Percentiles rank a stretch among this genome's conserved stretches.
Evolutionary conservation across 2,113 vertebrate genomes (phyloP).

Genomic region (Anguilla japonica): DNA sequence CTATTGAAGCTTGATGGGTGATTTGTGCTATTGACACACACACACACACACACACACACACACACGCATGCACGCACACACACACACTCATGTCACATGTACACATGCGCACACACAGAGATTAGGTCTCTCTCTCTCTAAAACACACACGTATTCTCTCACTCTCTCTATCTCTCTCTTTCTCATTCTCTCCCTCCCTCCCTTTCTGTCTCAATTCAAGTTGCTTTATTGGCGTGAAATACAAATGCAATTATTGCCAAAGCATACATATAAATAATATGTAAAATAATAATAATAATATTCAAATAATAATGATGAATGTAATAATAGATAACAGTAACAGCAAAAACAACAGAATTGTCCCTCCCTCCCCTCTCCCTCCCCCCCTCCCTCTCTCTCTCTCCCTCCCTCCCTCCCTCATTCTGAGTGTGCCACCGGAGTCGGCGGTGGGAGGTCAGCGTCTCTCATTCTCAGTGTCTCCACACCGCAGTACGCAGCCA

Average conservation of each 20-base stretch:
- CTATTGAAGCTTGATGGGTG: not conserved
- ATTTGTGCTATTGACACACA: conserved; percentile 33
- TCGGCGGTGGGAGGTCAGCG: too few relatives aligned
- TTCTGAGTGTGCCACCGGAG: not conserved
- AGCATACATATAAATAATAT: too few relatives aligned
- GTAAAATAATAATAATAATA: too few relatives aligned
- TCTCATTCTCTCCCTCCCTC: too few relatives aligned
- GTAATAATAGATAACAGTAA: too few relatives aligned
- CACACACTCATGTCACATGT: not conserved
- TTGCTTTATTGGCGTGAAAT: too few relatives aligned
- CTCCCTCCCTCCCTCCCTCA: not conserved
- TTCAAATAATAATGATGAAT: too few relatives aligned
- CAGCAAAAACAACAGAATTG: too few relatives aligned
- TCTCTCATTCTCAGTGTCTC: not conserved
- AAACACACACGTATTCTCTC: not conserved
- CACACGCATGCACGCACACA: not conserved
- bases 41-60: not conserved
- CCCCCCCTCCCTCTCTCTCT: not conserved
- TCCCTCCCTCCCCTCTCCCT: too few relatives aligned
- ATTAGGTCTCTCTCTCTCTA: not conserved
- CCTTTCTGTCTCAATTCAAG: too few relatives aligned
- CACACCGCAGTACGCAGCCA: not conserved
- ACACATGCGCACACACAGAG: conserved; percentile 8
- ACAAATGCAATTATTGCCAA: too few relatives aligned
- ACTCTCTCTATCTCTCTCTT: too few relatives aligned